Evolutionary conservation across 1,140 invertebrate genomes (phyloP), one percentile per base, ranked within the genome.

Genomic region (Metaphire vulgaris): DNA sequence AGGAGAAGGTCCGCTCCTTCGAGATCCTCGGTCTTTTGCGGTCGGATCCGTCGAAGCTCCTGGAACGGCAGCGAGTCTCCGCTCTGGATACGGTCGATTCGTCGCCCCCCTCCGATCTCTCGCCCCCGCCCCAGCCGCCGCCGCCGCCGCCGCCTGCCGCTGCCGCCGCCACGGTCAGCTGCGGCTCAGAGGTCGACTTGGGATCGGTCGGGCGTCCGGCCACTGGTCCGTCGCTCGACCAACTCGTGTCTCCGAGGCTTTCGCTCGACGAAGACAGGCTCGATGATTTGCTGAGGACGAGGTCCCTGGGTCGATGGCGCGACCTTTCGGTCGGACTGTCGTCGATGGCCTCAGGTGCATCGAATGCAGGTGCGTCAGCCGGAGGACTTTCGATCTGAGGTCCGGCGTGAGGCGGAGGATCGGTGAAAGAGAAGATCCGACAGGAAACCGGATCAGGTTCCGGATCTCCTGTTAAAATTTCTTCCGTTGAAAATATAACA

Each of bases 21-120:
- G 77, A 88, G 88, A 79, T 88, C 88, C n/a, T 86, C 87, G 74
- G 88, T 88, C 32, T 88, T 88, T 80, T 89, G 88, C 12, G 89
- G 88, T 78, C 88, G 88, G 21, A 87, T 87, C 2, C 87, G 86
- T 80, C 84, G 88, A 78, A 87, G 87, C 76, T 88, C 87, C 79
- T 87, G 88, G 81, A 83, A 85, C 31, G 82, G 77, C 75, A 83
- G 77, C 65, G 81, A 66, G 34, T 74, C 41, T 56, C 41, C 41
- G 41, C 6, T 21, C 41, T 56, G 41, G 41, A 21, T 6, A 56
- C 41, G 41, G 41, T 56, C 41, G 41, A 6, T 56, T 56, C 41
- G 6, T 56, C 41, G n/a, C n/a, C n/a, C n/a, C n/a, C n/a, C n/a
- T n/a, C n/a, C n/a, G n/a, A n/a, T n/a, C n/a, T n/a, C n/a, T n/a